Base-by-base conservation (phyloP, 1,140 invertebrate species). In the Arion vulgaris region DNA sequence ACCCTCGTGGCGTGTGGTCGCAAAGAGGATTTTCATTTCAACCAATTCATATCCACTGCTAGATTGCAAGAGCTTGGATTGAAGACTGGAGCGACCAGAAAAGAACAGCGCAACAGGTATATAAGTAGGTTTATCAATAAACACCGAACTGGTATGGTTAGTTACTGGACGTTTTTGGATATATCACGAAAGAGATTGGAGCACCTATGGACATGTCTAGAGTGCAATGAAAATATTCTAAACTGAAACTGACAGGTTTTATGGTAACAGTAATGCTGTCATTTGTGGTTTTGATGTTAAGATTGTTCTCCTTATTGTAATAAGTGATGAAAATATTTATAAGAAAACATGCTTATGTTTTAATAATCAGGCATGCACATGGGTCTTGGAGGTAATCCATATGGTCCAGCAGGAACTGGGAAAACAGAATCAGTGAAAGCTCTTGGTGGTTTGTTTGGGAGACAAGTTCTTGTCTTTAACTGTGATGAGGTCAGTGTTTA, bases 351-450 rank as follows among this genome's bases (percentile, higher is more conserved):
- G 53, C 5, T 2, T 23, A 57, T 57, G 53, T 57, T 57, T 57
- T 57, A 23, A 57, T n/a, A 11, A 57, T 26, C 83, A 95, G 97
- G 97, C 9, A 96, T 99, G 95, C 95, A 96, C 89, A 95, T 99
- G 92, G 98, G 98, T 9, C 94, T 99, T 72, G 98, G 98, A 80
- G 98, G 98, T 19, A 99, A 99, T 94, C 98, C 98, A 0, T 99
- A 99, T 90, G 99, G 98, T n/a, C 97, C 98, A 28, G 97, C 98
- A 84, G 98, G 98, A 80, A 99, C 98, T 0, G 98, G 98, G 0
- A 99, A 99, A 94, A 99, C 98, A 11, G 98, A 99, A 92, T 98
- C 97, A 53, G 97, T 99, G 0, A 99, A 99, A 94, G 97, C 98
- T 26, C 92, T 99, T 0, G 98, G 97, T 26, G 94, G 95, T 19